phyloP scores from a whole-genome alignment of 2,888 invertebrate genomes.

The Balanococcus diminutus region DNA sequence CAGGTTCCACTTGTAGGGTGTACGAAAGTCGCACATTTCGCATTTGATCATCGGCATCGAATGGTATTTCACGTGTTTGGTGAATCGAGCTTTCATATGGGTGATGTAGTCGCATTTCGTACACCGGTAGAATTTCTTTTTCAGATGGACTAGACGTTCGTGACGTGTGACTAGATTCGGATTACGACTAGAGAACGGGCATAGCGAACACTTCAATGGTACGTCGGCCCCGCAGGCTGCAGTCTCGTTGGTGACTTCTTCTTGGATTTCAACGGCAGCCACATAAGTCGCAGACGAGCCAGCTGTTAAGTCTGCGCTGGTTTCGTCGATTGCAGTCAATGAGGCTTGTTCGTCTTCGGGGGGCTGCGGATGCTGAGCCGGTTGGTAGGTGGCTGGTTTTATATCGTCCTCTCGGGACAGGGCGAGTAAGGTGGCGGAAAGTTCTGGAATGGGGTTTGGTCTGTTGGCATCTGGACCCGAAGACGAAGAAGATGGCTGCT shows the following conservation, averaged over 20 bases:
- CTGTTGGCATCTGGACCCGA: too few relatives aligned
- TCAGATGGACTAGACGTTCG: constrained; percentile 78
- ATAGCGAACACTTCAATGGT: constrained; percentile 67
- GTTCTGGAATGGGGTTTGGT: constrained; percentile 59
- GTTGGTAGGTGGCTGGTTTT: constrained; percentile 46
- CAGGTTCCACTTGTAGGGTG: constrained; percentile 84
- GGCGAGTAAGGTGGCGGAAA: constrained; percentile 58
- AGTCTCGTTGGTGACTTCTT: constrained; percentile 57
- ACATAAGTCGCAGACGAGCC: constrained; percentile 54
- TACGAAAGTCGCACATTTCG: constrained; percentile 89
- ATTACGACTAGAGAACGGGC: constrained; percentile 72
- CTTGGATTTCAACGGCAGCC: constrained; percentile 47
- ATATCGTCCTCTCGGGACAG: constrained; percentile 29
- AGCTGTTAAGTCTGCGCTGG: constrained; percentile 53
- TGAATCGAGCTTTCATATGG: constrained; percentile 85
- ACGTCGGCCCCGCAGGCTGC: constrained; percentile 56
- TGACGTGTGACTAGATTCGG: constrained; percentile 71
- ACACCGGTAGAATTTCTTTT: constrained; percentile 83
- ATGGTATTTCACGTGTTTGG: constrained; percentile 92
- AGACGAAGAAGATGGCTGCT: constrained; percentile 59
- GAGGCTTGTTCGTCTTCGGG: constrained; percentile 56
- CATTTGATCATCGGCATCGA: constrained; percentile 95
- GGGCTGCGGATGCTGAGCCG: background rate
- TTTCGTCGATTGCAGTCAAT: background rate
- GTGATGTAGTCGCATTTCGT: constrained; percentile 90